Evolutionary conservation across 1,140 invertebrate species (phyloP), one percentile per base, ranked within the genome.

Genomic region (Dendroctonus ponderosae): DNA sequence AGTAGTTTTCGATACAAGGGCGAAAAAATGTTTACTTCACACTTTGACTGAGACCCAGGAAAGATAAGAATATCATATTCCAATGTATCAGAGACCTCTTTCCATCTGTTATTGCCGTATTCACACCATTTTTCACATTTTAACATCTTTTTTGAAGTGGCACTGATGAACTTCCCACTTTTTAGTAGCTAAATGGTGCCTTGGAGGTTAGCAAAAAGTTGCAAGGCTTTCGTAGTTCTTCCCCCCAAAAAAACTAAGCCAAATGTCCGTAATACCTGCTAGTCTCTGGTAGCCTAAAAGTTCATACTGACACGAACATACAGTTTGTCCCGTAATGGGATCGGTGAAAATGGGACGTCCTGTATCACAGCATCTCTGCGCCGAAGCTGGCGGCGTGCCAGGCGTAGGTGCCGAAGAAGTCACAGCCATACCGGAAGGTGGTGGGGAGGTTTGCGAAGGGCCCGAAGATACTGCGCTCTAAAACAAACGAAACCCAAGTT

Each of bases 261-360:
- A 26, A 26, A 26, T 26, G 26, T 26, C 26, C 1, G 26, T 3
- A 26, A 26, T 48, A 67, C 65, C 86, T 44, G 71, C 80, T 9
- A 93, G 80, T 66, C 90, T 85, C 80, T 89, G 92, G 81, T 91
- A 95, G 78, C 86, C 90, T 70, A 89, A 85, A 66, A 90, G 84
- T 78, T 88, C 89, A 80, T 89, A 91, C 80, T 96, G 93, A 81
- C 94, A 96, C 64, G 93, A 95, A 82, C 94, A 97, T 11, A 96
- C 88, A 7, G 90, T 93, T 80, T 96, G 93, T 14, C 93, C 93
- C 48, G 92, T 95, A 70, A 94, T 84, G 7, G 94, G 93, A 80
- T 97, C 93, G 67, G 93, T 94, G 80, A 94, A 92, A 72, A 96
- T 87, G 6, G 93, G 91, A 50, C 93, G 84, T 50, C 93, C 93